These are phyloP conservation scores for Deilephila porcellus DNA, from an alignment of 2,888 invertebrate genomes.

Conservation along the genomic window DNA sequence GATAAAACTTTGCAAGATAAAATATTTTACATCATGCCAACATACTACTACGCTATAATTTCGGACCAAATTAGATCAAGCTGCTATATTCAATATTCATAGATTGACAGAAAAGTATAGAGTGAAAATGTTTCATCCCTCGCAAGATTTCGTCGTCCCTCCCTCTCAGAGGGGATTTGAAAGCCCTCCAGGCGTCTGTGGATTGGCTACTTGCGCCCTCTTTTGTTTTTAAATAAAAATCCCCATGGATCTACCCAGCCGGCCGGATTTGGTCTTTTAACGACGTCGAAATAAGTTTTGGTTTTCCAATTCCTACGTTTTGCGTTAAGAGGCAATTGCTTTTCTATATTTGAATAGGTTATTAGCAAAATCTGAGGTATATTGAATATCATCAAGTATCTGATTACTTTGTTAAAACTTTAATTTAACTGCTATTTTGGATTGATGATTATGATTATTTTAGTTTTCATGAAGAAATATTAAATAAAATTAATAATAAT, in stretches of 20 bases:
- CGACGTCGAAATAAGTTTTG: conserved; percentile 4
- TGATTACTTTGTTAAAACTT: background rate
- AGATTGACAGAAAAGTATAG: conserved; percentile 11
- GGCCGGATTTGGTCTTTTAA: conserved; percentile 2
- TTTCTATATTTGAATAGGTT: conserved; percentile 8
- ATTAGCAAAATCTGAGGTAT: background rate
- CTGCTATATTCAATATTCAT: background rate
- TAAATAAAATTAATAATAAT: too few relatives aligned
- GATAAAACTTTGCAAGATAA: too few relatives aligned
- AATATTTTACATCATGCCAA: too few relatives aligned
- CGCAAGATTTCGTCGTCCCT: background rate
- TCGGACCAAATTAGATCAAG: too few relatives aligned
- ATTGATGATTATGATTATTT: too few relatives aligned
- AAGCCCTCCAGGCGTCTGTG: conserved; percentile 26
- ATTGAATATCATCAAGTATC: background rate
- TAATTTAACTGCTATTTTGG: too few relatives aligned
- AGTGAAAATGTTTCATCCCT: conserved; percentile 23
- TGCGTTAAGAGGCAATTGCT: background rate
- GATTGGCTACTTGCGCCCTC: conserved; percentile 17
- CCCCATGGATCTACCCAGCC: conserved; percentile 25
- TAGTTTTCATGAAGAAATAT: too few relatives aligned
- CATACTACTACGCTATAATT: too few relatives aligned
- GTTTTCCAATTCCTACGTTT: conserved; percentile 8
- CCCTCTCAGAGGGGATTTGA: conserved; percentile 22
- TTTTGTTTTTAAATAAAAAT: conserved; percentile 27